Conservation (phyloP, 2,797 vertebrate species). For the Sylvia borin region DNA sequence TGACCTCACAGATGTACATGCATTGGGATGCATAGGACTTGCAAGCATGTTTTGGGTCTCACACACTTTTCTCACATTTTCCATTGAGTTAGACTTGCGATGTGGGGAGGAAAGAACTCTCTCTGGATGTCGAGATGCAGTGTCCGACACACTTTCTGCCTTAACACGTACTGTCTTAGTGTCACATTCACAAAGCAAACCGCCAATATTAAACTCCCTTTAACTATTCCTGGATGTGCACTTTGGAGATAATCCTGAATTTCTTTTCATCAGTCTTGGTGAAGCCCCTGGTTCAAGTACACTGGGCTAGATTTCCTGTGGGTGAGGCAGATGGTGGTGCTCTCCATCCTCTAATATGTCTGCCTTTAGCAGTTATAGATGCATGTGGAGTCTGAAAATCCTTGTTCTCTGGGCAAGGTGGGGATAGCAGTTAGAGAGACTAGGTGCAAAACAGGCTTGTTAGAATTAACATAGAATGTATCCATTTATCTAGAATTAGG, state of each 20-base stretch:
- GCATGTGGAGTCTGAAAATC: neutral
- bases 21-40: neutral
- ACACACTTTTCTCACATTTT: neutral
- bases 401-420: neutral
- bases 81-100: neutral
- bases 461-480: neutral
- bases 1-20: neutral
- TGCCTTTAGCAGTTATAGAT: neutral
- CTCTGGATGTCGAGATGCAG: neutral
- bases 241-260: neutral
- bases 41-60: neutral
- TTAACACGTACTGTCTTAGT: neutral
- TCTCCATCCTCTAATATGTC: neutral
- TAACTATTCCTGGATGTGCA: neutral
- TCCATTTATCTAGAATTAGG: neutral
- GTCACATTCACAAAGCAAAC: neutral
- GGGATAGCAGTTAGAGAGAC: neutral
- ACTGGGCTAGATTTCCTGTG: neutral
- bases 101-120: neutral
- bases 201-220: neutral
- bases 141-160: neutral
- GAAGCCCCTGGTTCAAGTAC: neutral
- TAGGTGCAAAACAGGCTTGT: neutral
- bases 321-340: neutral
- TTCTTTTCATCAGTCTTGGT: neutral